A percentile compares a stretch with the other conserved stretches of the same genome.
phyloP scores from a whole-genome alignment of 2,113 vertebrate genomes.

The Lepus americanus region DNA sequence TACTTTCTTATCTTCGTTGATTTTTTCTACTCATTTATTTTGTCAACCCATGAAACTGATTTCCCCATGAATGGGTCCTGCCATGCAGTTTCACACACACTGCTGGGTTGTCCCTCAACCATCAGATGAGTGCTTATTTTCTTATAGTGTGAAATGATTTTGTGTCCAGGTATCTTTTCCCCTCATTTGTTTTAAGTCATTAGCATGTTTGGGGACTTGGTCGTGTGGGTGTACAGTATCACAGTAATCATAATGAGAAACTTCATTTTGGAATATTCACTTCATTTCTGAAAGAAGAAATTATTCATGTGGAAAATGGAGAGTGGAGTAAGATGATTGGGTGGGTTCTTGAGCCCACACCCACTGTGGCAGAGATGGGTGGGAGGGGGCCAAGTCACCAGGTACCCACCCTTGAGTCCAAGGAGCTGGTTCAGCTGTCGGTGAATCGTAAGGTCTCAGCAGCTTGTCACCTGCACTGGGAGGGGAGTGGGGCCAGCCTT shows the following conservation, averaged over 20 bases:
- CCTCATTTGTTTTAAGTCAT: constrained; percentile 39
- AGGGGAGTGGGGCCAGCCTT: not conserved
- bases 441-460: too few species aligned
- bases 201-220: constrained; percentile 43
- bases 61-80: constrained; percentile 27
- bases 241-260: constrained; percentile 16
- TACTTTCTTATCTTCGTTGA: constrained; percentile 17
- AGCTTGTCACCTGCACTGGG: too few species aligned
- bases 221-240: not conserved
- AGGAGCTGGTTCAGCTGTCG: too few species aligned
- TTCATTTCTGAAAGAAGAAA: constrained; percentile 59
- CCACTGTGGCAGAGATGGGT: too few species aligned
- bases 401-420: too few species aligned
- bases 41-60: constrained; percentile 31
- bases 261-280: constrained; percentile 56
- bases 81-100: not conserved
- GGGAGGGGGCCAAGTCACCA: too few species aligned
- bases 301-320: not conserved
- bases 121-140: constrained; percentile 38
- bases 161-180: not conserved
- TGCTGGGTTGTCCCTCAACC: constrained; percentile 1
- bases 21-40: not conserved
- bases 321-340: not conserved
- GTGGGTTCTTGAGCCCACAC: not conserved
- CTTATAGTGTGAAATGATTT: constrained; percentile 49